Evolutionary conservation across 2,888 invertebrate species (phyloP).

Genomic region (Dinocampus coccinellae): DNA sequence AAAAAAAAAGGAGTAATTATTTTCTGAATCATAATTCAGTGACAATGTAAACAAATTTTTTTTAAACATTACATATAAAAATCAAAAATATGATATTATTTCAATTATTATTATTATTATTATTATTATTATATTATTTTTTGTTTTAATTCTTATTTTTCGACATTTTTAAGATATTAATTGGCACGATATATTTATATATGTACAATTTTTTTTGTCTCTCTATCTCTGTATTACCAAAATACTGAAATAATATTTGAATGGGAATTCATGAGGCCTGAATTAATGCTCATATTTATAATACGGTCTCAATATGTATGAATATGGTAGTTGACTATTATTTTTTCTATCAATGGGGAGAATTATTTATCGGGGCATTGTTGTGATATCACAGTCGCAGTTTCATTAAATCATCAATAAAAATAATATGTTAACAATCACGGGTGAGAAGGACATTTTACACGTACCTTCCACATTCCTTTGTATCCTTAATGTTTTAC

Average conservation of each 20-base stretch:
- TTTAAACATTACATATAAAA: not conserved
- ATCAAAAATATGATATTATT: not conserved
- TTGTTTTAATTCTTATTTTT: too few relatives aligned
- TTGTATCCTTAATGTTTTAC: too few relatives aligned
- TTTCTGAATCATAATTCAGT: constrained; percentile 42
- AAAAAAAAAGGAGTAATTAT: constrained; percentile 42
- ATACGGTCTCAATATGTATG: not conserved
- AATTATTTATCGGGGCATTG: constrained; percentile 64
- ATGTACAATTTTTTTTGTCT: too few relatives aligned
- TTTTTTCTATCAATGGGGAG: constrained; percentile 6
- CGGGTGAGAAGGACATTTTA: not conserved
- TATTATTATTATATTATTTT: not conserved
- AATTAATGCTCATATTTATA: constrained; percentile 11
- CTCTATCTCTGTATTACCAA: not conserved
- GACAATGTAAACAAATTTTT: not conserved
- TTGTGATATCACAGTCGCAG: constrained; percentile 67
- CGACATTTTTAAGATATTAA: too few relatives aligned
- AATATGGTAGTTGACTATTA: not conserved
- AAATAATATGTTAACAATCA: constrained; percentile 36
- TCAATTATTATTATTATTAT: not conserved
- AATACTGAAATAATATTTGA: not conserved
- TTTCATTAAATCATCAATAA: constrained; percentile 64
- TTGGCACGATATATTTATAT: too few relatives aligned
- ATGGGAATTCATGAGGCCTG: not conserved
- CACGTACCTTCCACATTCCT: not conserved